Percentiles rank a stretch among this genome's conserved stretches.
Evolutionary conservation across 2,113 vertebrate genomes (phyloP).

Genomic region (Brienomyrus brachyistius): DNA sequence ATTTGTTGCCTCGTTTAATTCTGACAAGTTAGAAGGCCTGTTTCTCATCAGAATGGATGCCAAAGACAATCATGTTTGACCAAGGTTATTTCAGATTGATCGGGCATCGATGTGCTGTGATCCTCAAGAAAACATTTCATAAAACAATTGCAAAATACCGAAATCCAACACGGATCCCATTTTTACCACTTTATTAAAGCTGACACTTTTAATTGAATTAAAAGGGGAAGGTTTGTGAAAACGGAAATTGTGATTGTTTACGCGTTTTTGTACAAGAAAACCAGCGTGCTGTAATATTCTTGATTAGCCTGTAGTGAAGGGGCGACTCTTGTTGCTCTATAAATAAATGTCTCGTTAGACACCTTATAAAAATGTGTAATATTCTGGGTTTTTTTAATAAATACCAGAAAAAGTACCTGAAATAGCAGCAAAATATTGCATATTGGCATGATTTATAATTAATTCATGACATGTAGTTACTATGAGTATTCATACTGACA

Average conservation of each 20-base stretch:
- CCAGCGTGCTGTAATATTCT: neutral
- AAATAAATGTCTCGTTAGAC: neutral
- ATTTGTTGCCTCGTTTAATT: slow-evolving; percentile 5
- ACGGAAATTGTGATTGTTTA: neutral
- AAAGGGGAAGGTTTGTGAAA: neutral
- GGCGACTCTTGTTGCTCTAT: neutral
- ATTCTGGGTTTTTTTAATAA: neutral
- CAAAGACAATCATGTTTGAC: neutral
- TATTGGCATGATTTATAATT: neutral
- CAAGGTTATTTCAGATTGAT: slow-evolving; percentile 16
- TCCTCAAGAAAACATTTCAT: neutral
- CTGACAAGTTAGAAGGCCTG: slow-evolving; percentile 6
- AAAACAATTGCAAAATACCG: neutral
- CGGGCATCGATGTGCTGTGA: neutral
- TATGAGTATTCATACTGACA: neutral
- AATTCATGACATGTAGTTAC: neutral
- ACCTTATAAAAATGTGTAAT: neutral
- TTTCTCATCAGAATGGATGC: neutral
- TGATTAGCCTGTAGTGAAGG: neutral
- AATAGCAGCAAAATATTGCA: neutral
- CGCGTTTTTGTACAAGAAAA: neutral
- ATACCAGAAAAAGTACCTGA: neutral
- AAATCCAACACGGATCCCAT: neutral
- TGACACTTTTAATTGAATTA: neutral
- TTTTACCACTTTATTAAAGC: neutral